phyloP scores from a whole-genome alignment of 2,113 vertebrate species.

The Lagenorhynchus albirostris region DNA sequence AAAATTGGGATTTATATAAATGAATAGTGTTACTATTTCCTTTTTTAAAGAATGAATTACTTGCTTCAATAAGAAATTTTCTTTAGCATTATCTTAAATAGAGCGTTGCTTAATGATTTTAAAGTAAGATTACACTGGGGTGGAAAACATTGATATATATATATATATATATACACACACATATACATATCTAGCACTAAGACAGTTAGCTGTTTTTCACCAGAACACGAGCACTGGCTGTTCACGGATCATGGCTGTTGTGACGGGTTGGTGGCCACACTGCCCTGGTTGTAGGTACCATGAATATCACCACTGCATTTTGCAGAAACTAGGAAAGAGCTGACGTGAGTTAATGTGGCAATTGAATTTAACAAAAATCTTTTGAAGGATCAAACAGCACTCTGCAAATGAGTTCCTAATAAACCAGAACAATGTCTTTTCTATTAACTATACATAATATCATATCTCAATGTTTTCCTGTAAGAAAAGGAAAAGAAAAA shows the following conservation, averaged over 20 bases:
- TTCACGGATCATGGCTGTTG: background rate
- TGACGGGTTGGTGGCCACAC: background rate
- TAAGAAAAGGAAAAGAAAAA: background rate
- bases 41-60: background rate
- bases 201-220: background rate
- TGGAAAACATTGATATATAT: background rate
- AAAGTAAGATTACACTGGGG: background rate
- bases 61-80: background rate
- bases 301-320: background rate
- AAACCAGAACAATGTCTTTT: background rate
- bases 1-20: background rate
- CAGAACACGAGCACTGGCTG: background rate
- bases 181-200: background rate
- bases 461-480: background rate
- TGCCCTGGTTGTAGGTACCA: accelerated
- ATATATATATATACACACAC: accelerated
- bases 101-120: background rate
- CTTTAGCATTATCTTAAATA: background rate
- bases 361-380: background rate
- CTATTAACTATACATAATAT: background rate
- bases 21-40: background rate
- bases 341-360: background rate
- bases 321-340: background rate
- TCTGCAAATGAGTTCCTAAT: background rate
- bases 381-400: background rate